Base-by-base conservation (phyloP, 2,797 vertebrate genomes). In the Tinamus major region DNA sequence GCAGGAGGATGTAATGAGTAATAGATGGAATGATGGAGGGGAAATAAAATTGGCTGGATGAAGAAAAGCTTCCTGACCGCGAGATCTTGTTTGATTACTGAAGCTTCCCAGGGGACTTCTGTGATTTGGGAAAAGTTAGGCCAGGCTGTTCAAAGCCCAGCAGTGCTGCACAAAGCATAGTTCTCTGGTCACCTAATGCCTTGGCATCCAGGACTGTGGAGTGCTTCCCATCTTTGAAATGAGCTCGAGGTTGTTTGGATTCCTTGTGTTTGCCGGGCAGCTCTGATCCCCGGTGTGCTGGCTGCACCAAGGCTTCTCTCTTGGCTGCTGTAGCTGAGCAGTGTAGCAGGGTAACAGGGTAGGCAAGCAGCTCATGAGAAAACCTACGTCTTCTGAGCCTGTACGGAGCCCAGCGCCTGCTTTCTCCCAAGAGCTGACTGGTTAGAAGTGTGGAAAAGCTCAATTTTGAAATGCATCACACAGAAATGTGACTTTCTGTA, bases 91-190 rank as follows among this genome's bases (percentile, higher is more conserved):
- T 91, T 96, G 94, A 96, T 96, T 95, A 78, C 85, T 94, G 95
- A 90, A 53, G 39, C 89, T 92, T 94, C 93, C 92, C 95, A 9
- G 59, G 93, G 71, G 96, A 96, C n/a, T 71, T 91, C 59, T 89
- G 89, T 56, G 95, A 94, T 96, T 96, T 97, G 96, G 95, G 97
- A 97, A 97, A 96, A 92, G 77, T 49, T 94, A 70, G 93, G 92
- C 79, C 53, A 91, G 75, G 20, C 79, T 87, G 56, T 79, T 95
- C 88, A 94, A 92, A 91, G 93, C 81, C 90, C 88, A 3, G 0
- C 86, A 92, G 79, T 48, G 55, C 65, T 88, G 67, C 89, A 79
- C 81, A 89, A 64, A 53, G 91, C 93, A 93, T 79, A 94, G 90
- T 84, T 91, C 89, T 88, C 35, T 23, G 93, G 79, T 92, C 89